Evolutionary conservation across 2,888 invertebrate species (phyloP).

Genomic region (Epinotia demarniana): DNA sequence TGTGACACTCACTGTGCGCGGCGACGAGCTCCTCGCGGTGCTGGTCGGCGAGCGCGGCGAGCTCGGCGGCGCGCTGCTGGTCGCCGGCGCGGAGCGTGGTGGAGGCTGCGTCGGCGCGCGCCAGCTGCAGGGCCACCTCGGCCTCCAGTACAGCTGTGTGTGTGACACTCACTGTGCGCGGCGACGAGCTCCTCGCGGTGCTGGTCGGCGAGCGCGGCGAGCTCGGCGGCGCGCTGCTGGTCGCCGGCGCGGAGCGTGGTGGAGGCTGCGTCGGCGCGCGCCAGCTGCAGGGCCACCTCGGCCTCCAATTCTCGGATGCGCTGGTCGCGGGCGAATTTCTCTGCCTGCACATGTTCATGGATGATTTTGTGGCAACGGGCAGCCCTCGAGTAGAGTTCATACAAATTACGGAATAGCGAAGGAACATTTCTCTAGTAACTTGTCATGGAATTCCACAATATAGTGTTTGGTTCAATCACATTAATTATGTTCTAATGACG

Average conservation of each 20-base stretch:
- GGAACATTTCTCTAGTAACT: no score
- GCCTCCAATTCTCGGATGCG: slow-evolving; percentile 79
- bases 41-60: no score
- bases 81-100: no score
- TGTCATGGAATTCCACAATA: no score
- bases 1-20: slow-evolving; percentile 52
- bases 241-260: slow-evolving; percentile 67
- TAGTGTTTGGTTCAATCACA: no score
- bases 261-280: slow-evolving; percentile 73
- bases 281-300: slow-evolving; percentile 68
- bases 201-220: slow-evolving; percentile 65
- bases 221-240: slow-evolving; percentile 69
- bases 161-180: slow-evolving; percentile 69
- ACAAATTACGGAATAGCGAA: no score
- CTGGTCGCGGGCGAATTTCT: slow-evolving; percentile 77
- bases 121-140: slow-evolving; percentile 68
- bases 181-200: slow-evolving; percentile 78
- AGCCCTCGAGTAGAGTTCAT: no score
- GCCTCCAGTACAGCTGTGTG: slow-evolving; percentile 78
- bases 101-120: slow-evolving; percentile 55
- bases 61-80: not conserved
- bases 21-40: slow-evolving; percentile 47
- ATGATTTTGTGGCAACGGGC: no score
- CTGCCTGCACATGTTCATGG: slow-evolving; percentile 57
- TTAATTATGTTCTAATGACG: no score